Evolutionary conservation across 2,113 vertebrate genomes (phyloP).

Genomic region (Saimiri boliviensis): DNA sequence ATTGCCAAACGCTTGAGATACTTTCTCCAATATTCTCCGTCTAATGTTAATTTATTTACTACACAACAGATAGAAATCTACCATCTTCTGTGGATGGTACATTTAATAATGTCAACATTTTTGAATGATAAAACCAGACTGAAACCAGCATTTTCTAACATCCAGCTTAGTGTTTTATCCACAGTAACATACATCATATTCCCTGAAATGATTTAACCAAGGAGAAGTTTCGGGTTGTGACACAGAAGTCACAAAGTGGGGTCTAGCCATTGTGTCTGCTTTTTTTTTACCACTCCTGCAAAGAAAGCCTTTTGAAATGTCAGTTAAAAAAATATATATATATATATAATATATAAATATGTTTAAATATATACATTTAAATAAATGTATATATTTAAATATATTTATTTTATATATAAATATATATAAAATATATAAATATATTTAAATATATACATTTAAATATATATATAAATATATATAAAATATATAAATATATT

Average conservation of each 20-base stretch:
- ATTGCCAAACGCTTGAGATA: not conserved
- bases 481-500: no score
- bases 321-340: no score
- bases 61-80: not conserved
- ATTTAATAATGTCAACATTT: not conserved
- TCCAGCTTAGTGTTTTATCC: not conserved
- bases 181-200: not conserved
- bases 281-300: not conserved
- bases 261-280: not conserved
- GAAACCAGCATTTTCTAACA: not conserved
- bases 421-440: no score
- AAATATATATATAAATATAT: no score
- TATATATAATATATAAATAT: no score
- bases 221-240: no score
- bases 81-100: not conserved
- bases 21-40: not conserved
- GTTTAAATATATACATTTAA: no score
- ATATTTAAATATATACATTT: no score
- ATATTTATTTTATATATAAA: no score
- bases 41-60: not conserved
- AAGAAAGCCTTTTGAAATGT: not conserved
- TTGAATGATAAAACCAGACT: not conserved
- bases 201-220: not conserved
- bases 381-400: no score
- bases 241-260: not conserved